phyloP scores from a whole-genome alignment of 2,797 vertebrate genomes.

The Esox masquinongy region DNA sequence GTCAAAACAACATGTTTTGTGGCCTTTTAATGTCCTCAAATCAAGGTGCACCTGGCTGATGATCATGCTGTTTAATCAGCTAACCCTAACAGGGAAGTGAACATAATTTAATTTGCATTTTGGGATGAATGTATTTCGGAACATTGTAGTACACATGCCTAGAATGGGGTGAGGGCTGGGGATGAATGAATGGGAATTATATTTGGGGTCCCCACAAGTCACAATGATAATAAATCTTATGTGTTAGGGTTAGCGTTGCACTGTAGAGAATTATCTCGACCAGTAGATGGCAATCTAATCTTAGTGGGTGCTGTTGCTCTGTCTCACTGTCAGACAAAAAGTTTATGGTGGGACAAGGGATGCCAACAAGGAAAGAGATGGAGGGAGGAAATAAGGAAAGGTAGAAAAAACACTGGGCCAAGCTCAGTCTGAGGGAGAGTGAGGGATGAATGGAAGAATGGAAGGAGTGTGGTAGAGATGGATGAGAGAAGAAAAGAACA shows the following conservation, averaged over 20 bases:
- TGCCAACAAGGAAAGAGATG: background rate
- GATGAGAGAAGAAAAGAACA: background rate
- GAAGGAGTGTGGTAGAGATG: background rate
- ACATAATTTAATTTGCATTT: too few relatives aligned
- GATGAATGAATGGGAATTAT: too few relatives aligned
- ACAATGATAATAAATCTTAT: too few relatives aligned
- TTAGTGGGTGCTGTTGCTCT: background rate
- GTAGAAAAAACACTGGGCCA: background rate
- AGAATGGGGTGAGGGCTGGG: too few relatives aligned
- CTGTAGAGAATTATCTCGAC: background rate
- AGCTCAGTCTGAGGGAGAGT: background rate
- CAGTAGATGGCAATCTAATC: background rate
- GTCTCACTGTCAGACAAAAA: background rate
- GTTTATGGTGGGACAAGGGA: background rate
- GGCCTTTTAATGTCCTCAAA: too few relatives aligned
- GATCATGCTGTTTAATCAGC: too few relatives aligned
- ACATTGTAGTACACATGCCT: too few relatives aligned
- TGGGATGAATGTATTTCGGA: too few relatives aligned
- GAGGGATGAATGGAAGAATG: background rate
- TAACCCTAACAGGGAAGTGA: too few relatives aligned
- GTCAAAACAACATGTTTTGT: too few relatives aligned
- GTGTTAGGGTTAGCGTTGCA: background rate
- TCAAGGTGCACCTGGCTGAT: too few relatives aligned
- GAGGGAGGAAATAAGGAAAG: background rate
- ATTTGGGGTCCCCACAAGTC: too few relatives aligned